A percentile compares a stretch with the other conserved stretches of the same genome.
Evolutionary conservation across 2,888 invertebrate genomes (phyloP).

Genomic region (Drosophila putrida): DNA sequence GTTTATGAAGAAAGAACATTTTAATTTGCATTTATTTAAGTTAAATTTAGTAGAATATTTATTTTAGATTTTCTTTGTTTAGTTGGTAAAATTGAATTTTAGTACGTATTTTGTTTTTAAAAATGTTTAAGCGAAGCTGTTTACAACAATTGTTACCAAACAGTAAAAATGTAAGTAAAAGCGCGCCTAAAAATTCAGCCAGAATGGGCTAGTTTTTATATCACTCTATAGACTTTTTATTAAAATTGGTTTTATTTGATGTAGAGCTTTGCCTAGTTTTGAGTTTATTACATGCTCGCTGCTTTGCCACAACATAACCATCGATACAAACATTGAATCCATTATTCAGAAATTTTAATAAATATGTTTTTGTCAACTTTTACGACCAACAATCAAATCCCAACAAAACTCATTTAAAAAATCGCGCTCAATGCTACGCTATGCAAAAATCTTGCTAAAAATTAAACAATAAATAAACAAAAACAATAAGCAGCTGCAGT

Average conservation of each 20-base stretch:
- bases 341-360: constrained; percentile 55
- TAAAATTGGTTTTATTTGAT: not conserved
- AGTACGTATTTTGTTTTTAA: not conserved
- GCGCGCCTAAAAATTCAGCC: too few species aligned
- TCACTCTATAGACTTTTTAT: not conserved
- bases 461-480: constrained; percentile 22
- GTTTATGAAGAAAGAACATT: not conserved
- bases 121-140: too few species aligned
- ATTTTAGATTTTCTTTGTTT: not conserved
- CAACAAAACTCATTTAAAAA: constrained; percentile 55
- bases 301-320: constrained; percentile 38
- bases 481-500: constrained; percentile 82
- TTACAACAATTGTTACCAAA: too few species aligned
- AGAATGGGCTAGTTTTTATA: too few species aligned
- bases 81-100: not conserved
- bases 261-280: constrained; percentile 28
- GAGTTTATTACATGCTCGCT: constrained; percentile 29
- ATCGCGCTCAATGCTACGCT: constrained; percentile 54
- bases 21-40: not conserved
- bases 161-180: too few species aligned
- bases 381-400: constrained; percentile 65
- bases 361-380: constrained; percentile 60
- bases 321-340: constrained; percentile 30
- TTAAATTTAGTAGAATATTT: not conserved
- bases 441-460: constrained; percentile 50